phyloP scores from a whole-genome alignment of 2,797 vertebrate species.

The Mus spretus region DNA sequence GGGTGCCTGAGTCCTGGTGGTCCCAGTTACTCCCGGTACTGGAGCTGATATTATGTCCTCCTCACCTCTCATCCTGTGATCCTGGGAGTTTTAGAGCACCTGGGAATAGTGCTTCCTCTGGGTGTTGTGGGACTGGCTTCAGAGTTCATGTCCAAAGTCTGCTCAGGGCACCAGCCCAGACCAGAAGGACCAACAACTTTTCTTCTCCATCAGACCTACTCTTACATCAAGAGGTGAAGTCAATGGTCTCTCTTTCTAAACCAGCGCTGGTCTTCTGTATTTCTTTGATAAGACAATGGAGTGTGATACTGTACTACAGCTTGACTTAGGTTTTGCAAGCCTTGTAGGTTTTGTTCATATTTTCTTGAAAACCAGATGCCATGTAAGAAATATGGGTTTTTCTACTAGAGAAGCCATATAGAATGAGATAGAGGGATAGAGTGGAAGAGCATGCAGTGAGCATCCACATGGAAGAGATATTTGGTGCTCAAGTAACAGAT shows the following conservation, averaged over 20 bases:
- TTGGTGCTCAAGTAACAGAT: background rate
- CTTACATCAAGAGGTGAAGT: background rate
- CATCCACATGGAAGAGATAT: background rate
- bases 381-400: background rate
- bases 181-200: too few species aligned
- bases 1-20: too few species aligned
- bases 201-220: background rate
- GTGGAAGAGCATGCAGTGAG: background rate
- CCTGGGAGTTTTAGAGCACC: too few species aligned
- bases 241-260: background rate
- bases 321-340: background rate
- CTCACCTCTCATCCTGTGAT: too few species aligned
- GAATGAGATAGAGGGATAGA: too few species aligned
- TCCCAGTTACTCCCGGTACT: too few species aligned
- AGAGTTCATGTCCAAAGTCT: too few species aligned
- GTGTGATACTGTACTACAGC: background rate
- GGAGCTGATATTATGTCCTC: too few species aligned
- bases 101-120: too few species aligned
- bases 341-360: conserved; percentile 20
- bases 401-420: background rate
- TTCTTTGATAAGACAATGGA: background rate
- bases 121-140: too few species aligned
- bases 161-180: too few species aligned
- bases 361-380: background rate
- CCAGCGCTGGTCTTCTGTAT: background rate